Evolutionary conservation across 2,113 vertebrate species (phyloP), one percentile per base, ranked within the genome.

Genomic region (Heterochromis multidens): DNA sequence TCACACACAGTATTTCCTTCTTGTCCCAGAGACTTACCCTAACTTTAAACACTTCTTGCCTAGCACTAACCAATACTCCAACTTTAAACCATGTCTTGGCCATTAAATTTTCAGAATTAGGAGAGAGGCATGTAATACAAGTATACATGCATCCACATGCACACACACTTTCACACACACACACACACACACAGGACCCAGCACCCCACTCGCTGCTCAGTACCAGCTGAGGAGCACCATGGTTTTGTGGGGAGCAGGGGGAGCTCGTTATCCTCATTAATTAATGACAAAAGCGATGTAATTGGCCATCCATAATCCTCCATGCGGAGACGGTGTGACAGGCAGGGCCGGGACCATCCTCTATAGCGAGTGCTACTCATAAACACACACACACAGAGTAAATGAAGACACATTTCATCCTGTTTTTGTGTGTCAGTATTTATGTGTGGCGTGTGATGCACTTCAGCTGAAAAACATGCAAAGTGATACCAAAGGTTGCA

Each of bases 251-350:
- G 89, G 79, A 95, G 96, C 94, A 93, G 93, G 87, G 82, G 70
- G 88, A 94, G 92, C 91, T 86, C 82, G 91, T 86, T 96, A 96
- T 94, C 93, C 90, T 95, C 86, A 91, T 95, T 90, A 92, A 93
- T 96, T 95, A 94, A 90, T 93, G 95, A 92, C 96, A 96, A 93
- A 95, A 96, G 92, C 94, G 61, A 96, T 97, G 93, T 96, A 96
- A 95, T 96, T 96, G 95, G 94, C 95, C 95, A 96, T 97, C 95
- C 95, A 96, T 97, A 96, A 96, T 95, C 95, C 91, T 92, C 95
- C 94, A 94, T 93, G 96, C 94, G 88, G 87, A 93, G 92, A 95
- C 80, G 29, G 83, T 91, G 95, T 95, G 96, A 96, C 95, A 96
- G 95, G 89, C 93, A 91, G 94, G 89, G 87, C 87, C 79, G 87